Conservation (phyloP, 2,888 invertebrate species). For the Hymenopus coronatus region DNA sequence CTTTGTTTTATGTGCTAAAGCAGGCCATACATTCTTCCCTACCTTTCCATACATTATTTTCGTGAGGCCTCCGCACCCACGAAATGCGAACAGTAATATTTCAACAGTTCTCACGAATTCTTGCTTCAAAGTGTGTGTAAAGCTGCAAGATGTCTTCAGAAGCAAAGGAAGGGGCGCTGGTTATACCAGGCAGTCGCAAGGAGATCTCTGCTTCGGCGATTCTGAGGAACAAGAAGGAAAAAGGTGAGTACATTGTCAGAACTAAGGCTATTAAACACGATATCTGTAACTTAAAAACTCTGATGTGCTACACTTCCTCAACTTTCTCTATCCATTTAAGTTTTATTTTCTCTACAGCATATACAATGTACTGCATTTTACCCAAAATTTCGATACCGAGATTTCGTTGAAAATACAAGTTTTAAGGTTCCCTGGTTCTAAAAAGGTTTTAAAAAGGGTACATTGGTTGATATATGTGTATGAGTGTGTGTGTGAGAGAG, state of each 20-base stretch:
- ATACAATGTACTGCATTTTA: too few species aligned
- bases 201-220: not conserved
- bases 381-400: too few species aligned
- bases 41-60: not conserved
- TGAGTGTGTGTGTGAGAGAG: too few species aligned
- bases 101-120: not conserved
- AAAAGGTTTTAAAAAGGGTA: too few species aligned
- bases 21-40: not conserved
- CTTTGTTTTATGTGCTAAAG: not conserved
- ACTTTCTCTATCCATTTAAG: too few species aligned
- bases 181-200: not conserved
- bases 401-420: too few species aligned
- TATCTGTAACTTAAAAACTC: too few species aligned
- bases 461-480: too few species aligned
- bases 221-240: not conserved
- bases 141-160: not conserved
- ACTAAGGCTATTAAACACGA: too few species aligned
- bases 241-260: not conserved
- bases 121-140: not conserved
- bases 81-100: not conserved
- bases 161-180: not conserved
- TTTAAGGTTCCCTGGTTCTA: too few species aligned
- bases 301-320: too few species aligned
- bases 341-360: too few species aligned
- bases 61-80: not conserved